A percentile compares a stretch with the other conserved stretches of the same genome.
phyloP scores from a whole-genome alignment of 1,140 invertebrate genomes.

The Theocolax elegans region DNA sequence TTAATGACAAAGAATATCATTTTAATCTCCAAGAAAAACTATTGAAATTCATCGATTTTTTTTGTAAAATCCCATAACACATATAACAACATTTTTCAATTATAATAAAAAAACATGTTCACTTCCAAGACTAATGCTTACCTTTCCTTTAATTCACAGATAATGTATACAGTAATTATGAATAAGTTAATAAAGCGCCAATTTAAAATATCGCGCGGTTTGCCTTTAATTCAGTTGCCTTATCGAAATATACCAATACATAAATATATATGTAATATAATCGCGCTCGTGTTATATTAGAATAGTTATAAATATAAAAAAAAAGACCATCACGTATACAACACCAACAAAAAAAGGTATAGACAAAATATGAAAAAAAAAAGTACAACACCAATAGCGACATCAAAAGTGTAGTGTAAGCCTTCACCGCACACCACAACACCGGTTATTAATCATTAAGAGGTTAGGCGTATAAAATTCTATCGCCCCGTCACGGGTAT shows the following conservation, averaged over 20 bases:
- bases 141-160: too few species aligned
- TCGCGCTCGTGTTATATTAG: constrained; percentile 55
- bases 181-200: too few species aligned
- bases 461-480: constrained; percentile 53
- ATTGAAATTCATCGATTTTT: too few species aligned
- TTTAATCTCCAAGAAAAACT: too few species aligned
- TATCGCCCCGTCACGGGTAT: not conserved
- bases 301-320: constrained; percentile 27
- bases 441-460: constrained; percentile 60
- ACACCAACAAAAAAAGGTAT: constrained; percentile 56
- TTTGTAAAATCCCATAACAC: too few species aligned
- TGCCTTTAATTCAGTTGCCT: constrained; percentile 1
- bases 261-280: too few species aligned
- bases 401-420: constrained; percentile 67
- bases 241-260: constrained; percentile 11
- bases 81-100: too few species aligned
- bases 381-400: constrained; percentile 68
- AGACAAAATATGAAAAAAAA: constrained; percentile 35
- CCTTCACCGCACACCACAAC: constrained; percentile 62
- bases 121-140: too few species aligned
- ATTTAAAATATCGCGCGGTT: not conserved
- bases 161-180: too few species aligned
- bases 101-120: too few species aligned
- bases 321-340: constrained; percentile 59
- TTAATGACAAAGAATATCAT: too few species aligned